Percentiles rank a stretch among this genome's conserved stretches.
phyloP scores from a whole-genome alignment of 2,797 vertebrate genomes.

The Anableps anableps region DNA sequence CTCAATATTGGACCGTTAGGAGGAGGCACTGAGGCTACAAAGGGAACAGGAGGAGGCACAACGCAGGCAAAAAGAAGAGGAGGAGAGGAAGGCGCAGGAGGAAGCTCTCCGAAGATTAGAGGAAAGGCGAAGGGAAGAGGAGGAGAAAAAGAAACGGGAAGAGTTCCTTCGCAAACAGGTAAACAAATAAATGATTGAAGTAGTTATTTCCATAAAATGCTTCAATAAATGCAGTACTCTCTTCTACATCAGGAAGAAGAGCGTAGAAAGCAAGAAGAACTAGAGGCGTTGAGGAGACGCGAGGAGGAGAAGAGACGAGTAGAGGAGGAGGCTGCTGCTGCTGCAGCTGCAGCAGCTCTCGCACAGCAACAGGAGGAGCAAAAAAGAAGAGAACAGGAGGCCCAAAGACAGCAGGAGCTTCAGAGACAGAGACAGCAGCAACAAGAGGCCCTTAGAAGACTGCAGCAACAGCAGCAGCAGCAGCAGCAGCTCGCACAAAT shows the following conservation, averaged over 20 bases:
- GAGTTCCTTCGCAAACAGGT: constrained; percentile 96
- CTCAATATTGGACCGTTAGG: constrained; percentile 72
- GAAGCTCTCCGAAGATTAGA: constrained; percentile 90
- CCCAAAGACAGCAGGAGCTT: constrained; percentile 91
- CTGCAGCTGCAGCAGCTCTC: constrained; percentile 80
- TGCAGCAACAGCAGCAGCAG: constrained; percentile 95
- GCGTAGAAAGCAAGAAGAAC: constrained; percentile 89
- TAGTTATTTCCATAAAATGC: neutral
- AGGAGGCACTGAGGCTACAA: constrained; percentile 90
- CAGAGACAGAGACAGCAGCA: constrained; percentile 94
- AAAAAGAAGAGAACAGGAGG: constrained; percentile 87
- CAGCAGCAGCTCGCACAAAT: constrained; percentile 97
- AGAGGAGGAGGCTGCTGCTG: constrained; percentile 88
- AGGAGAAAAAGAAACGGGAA: constrained; percentile 91
- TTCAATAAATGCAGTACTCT: neutral
- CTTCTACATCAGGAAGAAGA: constrained; percentile 80
- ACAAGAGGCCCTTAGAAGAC: constrained; percentile 91
- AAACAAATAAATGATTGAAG: neutral
- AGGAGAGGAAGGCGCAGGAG: constrained; percentile 92
- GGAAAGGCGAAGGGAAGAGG: constrained; percentile 87
- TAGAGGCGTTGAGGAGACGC: constrained; percentile 86
- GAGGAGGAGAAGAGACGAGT: constrained; percentile 89
- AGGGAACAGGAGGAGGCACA: constrained; percentile 92
- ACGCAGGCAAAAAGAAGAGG: constrained; percentile 87
- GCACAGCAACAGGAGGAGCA: constrained; percentile 91